These are phyloP conservation scores for Limanda limanda DNA, from an alignment of 2,113 vertebrate genomes.

Conservation along the genomic window DNA sequence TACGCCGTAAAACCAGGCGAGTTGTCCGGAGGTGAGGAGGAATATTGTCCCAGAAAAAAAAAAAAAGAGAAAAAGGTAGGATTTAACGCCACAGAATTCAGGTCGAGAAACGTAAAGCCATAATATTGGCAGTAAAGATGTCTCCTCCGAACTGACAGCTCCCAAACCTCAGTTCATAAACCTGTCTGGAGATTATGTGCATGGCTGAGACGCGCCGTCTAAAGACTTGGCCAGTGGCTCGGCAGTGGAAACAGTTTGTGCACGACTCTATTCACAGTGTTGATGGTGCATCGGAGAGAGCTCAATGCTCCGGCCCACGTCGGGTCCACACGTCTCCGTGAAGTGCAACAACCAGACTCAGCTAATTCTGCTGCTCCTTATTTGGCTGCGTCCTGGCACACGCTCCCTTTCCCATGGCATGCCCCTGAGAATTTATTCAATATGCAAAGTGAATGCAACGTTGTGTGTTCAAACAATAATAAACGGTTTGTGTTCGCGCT, in stretches of 20 bases:
- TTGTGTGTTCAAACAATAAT: constrained; percentile 65
- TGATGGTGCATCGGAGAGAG: constrained; percentile 60
- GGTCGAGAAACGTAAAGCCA: constrained; percentile 53
- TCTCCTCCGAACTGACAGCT: constrained; percentile 76
- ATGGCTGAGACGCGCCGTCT: constrained; percentile 56
- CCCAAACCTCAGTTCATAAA: constrained; percentile 81
- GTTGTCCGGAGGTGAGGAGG: constrained; percentile 10
- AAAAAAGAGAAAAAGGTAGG: neutral
- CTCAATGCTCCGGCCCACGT: constrained; percentile 29
- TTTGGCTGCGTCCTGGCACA: constrained; percentile 28
- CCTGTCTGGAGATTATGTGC: constrained; percentile 78
- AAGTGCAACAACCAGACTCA: constrained; percentile 35
- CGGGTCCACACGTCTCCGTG: constrained; percentile 44
- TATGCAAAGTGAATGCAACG: constrained; percentile 57
- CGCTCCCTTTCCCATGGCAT: constrained; percentile 46
- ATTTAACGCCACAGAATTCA: constrained; percentile 42
- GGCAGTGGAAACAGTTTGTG: constrained; percentile 59
- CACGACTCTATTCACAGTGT: constrained; percentile 48
- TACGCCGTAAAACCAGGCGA: neutral
- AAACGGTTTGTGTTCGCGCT: constrained; percentile 68
- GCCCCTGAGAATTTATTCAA: constrained; percentile 54
- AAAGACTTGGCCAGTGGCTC: constrained; percentile 62
- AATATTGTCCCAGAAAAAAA: neutral
- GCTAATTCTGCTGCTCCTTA: constrained; percentile 34
- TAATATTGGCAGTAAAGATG: constrained; percentile 79